phyloP scores from a whole-genome alignment of 2,888 invertebrate species.

The Mesorhabditis spiculigera region DNA sequence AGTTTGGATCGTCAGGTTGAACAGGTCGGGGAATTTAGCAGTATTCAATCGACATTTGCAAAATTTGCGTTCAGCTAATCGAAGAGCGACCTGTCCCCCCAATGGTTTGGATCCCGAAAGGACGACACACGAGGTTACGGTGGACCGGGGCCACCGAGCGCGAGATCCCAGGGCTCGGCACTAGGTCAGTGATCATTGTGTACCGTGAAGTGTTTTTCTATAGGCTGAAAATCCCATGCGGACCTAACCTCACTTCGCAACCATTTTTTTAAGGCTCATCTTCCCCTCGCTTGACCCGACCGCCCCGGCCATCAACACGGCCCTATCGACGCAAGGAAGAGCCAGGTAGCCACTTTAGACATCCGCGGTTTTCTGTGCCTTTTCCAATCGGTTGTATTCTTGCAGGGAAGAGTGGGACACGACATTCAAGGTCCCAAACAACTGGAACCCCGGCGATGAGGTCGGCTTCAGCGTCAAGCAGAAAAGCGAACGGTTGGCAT shows the following conservation, averaged over 20 bases:
- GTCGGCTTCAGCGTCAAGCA: conserved; percentile 42
- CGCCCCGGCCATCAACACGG: conserved; percentile 45
- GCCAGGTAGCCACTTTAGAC: conserved; percentile 22
- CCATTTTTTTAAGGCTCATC: conserved; percentile 21
- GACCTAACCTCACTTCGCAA: neutral
- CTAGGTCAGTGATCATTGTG: neutral
- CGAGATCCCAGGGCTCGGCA: conserved; percentile 42
- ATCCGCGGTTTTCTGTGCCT: neutral
- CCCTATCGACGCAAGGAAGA: conserved; percentile 47
- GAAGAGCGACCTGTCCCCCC: conserved; percentile 49
- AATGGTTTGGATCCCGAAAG: conserved; percentile 42
- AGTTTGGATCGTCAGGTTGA: neutral
- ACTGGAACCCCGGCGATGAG: conserved; percentile 47
- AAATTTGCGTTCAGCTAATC: conserved; percentile 23
- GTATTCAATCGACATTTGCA: neutral
- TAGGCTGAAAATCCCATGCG: too few relatives aligned
- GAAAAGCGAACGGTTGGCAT: conserved; percentile 28
- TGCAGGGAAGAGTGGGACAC: conserved; percentile 49
- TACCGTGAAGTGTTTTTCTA: neutral
- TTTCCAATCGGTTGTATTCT: neutral
- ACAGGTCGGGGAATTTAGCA: conserved; percentile 1
- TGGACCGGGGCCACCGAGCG: conserved; percentile 52
- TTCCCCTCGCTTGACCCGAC: conserved; percentile 51
- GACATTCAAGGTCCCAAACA: conserved; percentile 49
- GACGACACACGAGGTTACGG: conserved; percentile 43